Evolutionary conservation across 2,888 invertebrate genomes (phyloP), one percentile per base, ranked within the genome.

Genomic region (Tipula unca): DNA sequence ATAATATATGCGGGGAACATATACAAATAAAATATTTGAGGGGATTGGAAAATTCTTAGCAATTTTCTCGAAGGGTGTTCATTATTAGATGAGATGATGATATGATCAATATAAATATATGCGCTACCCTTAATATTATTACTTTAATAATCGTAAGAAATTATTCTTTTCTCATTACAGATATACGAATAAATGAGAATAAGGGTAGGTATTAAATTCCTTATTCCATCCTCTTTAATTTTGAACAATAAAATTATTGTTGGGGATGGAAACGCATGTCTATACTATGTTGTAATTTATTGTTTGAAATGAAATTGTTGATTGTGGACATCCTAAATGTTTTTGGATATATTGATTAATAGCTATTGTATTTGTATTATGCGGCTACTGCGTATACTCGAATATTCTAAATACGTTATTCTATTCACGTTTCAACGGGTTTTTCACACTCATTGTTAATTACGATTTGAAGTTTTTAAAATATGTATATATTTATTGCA

Each of bases 81-180:
- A 69, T 69, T 69, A 25, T 69, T 25, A 25, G 69, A 69, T 69
- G 69, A 69, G 69, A 69, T 25, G 69, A 2, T 69, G 69, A 69
- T 69, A 69, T 69, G 69, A 69, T 69, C 69, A 25, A 69, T 69
- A 69, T 25, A 69, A 32, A 32, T 32, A n/a, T 17, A 25, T 69
- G 69, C 20, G 69, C 69, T 69, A 69, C 69, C 20, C 69, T n/a
- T 69, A 69, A 25, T 25, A 25, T 69, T 69, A 25, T 69, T 69
- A 69, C 69, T 69, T 69, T 69, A 69, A 69, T 69, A 69, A 69
- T 69, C 69, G 25, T 69, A 69, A 69, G 69, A 69, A 69, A 69
- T 69, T 69, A 69, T 69, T 69, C 20, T 69, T 69, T 69, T 69
- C 69, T 69, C 69, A 69, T 69, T 69, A 69, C 39, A 39, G n/a